Evolutionary conservation across 2,888 invertebrate species (phyloP).

Genomic region (Vandiemenella viatica): DNA sequence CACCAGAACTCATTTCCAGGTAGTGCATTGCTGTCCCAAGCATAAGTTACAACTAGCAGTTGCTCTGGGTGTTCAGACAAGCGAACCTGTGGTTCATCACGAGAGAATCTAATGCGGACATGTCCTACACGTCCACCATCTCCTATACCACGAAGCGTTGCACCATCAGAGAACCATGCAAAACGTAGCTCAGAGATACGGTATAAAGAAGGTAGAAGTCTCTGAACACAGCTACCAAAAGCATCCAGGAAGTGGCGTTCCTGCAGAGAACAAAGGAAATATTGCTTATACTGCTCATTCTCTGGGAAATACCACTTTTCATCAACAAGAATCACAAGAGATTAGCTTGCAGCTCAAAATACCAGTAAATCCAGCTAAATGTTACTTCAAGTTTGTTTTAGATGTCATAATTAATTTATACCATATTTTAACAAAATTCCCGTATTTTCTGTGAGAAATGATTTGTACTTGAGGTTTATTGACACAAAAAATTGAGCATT

Average conservation of each 20-base stretch:
- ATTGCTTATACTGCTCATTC: too few species aligned
- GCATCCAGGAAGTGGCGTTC: slow-evolving; percentile 44
- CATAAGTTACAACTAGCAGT: slow-evolving; percentile 47
- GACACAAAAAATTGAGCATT: too few species aligned
- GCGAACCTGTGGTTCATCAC: slow-evolving; percentile 39
- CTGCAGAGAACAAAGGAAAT: too few species aligned
- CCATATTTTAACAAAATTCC: too few species aligned
- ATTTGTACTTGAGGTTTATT: too few species aligned
- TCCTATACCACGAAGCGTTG: slow-evolving; percentile 32
- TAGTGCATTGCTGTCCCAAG: slow-evolving; percentile 57
- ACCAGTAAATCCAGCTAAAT: too few species aligned
- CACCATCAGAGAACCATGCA: slow-evolving; percentile 40
- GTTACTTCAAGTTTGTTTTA: too few species aligned
- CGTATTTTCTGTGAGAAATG: too few species aligned
- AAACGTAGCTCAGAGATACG: slow-evolving; percentile 49
- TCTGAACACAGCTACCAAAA: slow-evolving; percentile 42
- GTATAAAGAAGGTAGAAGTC: slow-evolving; percentile 31
- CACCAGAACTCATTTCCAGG: slow-evolving; percentile 62
- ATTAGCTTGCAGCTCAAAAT: too few species aligned
- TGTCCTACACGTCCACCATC: slow-evolving; percentile 29
- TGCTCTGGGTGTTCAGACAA: slow-evolving; percentile 33
- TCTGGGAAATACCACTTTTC: too few species aligned
- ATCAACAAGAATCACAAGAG: too few species aligned
- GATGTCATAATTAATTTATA: too few species aligned
- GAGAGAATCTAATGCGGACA: slow-evolving; percentile 32